Evolutionary conservation across 37 sponge, comb jelly and placozoan species (phyloP).

Genomic region (Agelas oroides): DNA sequence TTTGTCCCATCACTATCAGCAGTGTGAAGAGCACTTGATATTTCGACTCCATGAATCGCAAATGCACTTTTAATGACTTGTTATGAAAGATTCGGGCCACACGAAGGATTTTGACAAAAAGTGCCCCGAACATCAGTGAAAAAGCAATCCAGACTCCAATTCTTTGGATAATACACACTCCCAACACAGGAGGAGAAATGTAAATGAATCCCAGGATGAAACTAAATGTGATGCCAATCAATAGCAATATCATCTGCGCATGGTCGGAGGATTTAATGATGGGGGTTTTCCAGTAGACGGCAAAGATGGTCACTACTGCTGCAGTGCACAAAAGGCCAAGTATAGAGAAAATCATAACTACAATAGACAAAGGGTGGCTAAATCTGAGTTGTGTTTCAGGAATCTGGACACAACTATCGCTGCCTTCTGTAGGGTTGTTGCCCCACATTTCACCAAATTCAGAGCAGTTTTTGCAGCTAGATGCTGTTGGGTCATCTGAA

Average conservation of each 20-base stretch:
- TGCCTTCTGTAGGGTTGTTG: conserved; percentile 34
- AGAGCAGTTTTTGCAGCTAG: conserved; percentile 47
- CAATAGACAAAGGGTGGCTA: conserved; percentile 7
- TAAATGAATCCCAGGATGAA: conserved; percentile 28
- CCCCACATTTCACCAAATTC: conserved; percentile 32
- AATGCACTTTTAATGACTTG: background rate
- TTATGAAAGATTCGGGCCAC: conserved; percentile 60
- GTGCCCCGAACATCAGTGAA: conserved; percentile 60
- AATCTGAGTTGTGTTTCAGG: background rate
- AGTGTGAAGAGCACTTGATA: conserved; percentile 61
- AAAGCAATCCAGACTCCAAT: conserved; percentile 45
- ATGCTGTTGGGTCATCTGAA: background rate
- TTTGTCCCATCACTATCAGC: conserved; percentile 36
- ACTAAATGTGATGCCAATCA: conserved; percentile 39
- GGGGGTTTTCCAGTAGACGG: conserved; percentile 40
- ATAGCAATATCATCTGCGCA: conserved; percentile 43
- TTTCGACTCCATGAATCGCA: conserved; percentile 23
- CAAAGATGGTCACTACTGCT: conserved; percentile 3
- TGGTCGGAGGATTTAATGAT: conserved; percentile 60
- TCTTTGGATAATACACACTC: conserved; percentile 47
- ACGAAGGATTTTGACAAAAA: conserved; percentile 69
- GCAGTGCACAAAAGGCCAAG: background rate
- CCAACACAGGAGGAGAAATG: conserved; percentile 19
- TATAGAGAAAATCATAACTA: background rate
- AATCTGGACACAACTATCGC: conserved; percentile 21